Conservation (phyloP, 64 coral and sea anemone genomes). For the Montipora efflorescens region DNA sequence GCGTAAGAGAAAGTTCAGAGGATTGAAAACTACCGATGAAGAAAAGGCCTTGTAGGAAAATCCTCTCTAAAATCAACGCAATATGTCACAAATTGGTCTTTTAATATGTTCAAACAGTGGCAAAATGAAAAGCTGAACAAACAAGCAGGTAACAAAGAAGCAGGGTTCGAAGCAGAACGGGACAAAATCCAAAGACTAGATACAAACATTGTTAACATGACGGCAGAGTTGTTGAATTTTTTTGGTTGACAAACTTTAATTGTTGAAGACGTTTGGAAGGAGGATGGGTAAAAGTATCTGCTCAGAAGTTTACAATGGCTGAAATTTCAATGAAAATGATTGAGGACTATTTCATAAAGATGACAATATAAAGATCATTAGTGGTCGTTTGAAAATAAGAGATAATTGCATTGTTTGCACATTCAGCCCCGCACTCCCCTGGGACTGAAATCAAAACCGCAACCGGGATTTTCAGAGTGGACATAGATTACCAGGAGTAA, state of each 20-base stretch:
- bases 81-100: conserved; percentile 35
- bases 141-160: conserved; percentile 48
- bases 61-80: conserved; percentile 37
- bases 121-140: conserved; percentile 55
- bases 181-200: conserved; percentile 61
- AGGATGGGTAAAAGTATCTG: no score
- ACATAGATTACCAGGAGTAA: no score
- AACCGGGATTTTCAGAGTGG: no score
- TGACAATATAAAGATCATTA: background rate
- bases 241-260: conserved; percentile 59
- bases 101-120: conserved; percentile 49
- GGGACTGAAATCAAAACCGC: background rate
- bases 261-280: conserved; percentile 25
- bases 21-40: no score
- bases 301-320: background rate
- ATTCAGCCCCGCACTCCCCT: background rate
- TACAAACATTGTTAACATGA: conserved; percentile 48
- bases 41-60: background rate
- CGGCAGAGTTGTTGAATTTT: conserved; percentile 8
- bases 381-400: background rate
- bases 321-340: background rate
- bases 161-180: conserved; percentile 34
- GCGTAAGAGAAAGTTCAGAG: no score
- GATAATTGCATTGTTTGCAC: background rate
- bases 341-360: background rate